Percentiles rank a stretch among this genome's conserved stretches.
Conservation (phyloP, 2,797 vertebrate species). For the Sebastiscus albofasciatus region DNA sequence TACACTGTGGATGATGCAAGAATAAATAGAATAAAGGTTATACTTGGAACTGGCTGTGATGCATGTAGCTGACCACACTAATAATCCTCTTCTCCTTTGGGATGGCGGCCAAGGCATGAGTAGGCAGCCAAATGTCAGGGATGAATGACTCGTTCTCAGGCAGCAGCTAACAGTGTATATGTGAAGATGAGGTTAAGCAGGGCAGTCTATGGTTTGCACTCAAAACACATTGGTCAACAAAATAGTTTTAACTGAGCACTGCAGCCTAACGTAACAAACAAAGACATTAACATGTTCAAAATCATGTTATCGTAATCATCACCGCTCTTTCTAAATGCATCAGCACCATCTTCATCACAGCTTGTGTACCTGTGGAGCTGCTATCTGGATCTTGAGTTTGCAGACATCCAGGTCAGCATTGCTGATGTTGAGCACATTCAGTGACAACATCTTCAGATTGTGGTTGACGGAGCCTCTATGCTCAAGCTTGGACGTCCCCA, state of each 20-base stretch:
- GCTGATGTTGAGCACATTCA: conserved; percentile 43
- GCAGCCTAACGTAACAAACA: not conserved
- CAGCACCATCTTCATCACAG: not conserved
- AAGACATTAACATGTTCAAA: not conserved
- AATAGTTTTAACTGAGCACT: not conserved
- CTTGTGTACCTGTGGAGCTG: conserved; percentile 54
- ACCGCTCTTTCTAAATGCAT: not conserved
- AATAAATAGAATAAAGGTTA: not conserved
- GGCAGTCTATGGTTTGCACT: not conserved
- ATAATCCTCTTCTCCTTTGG: conserved; percentile 8
- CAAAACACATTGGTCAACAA: not conserved
- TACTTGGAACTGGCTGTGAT: conserved; percentile 62
- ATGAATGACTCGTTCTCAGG: not conserved
- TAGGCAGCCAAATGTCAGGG: conserved; percentile 60
- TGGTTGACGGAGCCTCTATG: accelerated
- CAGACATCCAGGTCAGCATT: accelerated
- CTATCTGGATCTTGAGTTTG: not conserved
- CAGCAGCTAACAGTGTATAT: conserved; percentile 16
- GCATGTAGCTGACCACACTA: conserved; percentile 58
- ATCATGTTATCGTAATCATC: not conserved
- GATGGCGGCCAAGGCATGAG: conserved; percentile 18
- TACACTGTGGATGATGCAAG: not conserved
- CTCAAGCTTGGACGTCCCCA: accelerated
- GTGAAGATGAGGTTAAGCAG: not conserved
- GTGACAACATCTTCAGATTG: not conserved